Evolutionary conservation across 2,888 invertebrate species (phyloP).

Genomic region (Yponomeuta evonymella): DNA sequence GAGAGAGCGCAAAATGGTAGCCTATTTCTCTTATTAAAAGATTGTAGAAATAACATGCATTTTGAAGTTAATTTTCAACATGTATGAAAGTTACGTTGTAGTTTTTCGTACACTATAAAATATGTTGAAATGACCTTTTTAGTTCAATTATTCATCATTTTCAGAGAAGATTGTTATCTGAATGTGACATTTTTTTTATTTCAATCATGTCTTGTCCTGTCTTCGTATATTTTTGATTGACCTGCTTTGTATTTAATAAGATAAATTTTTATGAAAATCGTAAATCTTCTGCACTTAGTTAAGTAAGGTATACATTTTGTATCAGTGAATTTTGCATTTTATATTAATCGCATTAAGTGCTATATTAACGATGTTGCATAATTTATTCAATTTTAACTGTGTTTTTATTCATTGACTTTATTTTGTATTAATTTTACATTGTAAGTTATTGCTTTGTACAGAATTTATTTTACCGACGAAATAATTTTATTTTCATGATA

Average conservation of each 20-base stretch:
- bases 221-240: conserved; percentile 20
- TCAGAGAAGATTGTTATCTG: too few species aligned
- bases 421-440: conserved; percentile 33
- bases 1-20: too few species aligned
- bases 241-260: conserved; percentile 19
- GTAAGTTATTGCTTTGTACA: conserved; percentile 46
- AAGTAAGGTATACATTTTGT: conserved; percentile 28
- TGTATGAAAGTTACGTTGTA: too few species aligned
- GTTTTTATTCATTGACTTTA: conserved; percentile 47
- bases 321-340: conserved; percentile 34
- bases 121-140: too few species aligned
- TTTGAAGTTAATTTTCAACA: too few species aligned
- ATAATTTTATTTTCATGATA: conserved; percentile 6
- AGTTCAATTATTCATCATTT: too few species aligned
- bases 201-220: conserved; percentile 51
- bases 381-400: conserved; percentile 64
- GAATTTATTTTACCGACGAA: conserved; percentile 25
- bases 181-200: not conserved
- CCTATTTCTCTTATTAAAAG: too few species aligned
- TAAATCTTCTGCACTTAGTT: conserved; percentile 20
- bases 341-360: conserved; percentile 35
- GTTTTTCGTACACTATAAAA: too few species aligned
- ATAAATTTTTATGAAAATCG: conserved; percentile 10
- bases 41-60: too few species aligned
- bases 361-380: conserved; percentile 55